These are phyloP conservation scores for Anisognathus igniventris DNA, from an alignment of 2,797 vertebrate species.

Conservation along the genomic window DNA sequence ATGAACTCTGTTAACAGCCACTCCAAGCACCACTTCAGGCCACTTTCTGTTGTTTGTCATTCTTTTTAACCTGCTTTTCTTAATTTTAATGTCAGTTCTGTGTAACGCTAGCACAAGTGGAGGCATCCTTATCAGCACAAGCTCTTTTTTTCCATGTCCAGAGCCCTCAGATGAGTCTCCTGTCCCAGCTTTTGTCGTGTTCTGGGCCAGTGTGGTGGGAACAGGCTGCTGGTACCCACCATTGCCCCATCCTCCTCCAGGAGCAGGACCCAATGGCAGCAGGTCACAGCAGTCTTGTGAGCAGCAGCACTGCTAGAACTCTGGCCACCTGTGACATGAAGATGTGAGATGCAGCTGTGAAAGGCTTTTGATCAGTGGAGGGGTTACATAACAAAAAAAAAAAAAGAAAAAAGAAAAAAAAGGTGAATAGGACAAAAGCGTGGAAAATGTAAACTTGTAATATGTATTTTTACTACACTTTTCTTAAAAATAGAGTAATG, in stretches of 20 bases:
- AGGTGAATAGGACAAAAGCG: slow-evolving; percentile 55
- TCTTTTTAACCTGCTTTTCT: background rate
- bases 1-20: background rate
- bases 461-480: slow-evolving; percentile 87
- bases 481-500: slow-evolving; percentile 83
- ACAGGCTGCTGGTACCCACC: background rate
- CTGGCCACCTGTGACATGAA: slow-evolving; percentile 1
- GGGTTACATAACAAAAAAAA: background rate
- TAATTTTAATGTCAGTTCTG: slow-evolving; percentile 16
- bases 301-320: slow-evolving; percentile 38
- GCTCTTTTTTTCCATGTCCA: background rate
- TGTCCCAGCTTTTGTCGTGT: background rate
- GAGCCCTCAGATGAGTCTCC: background rate
- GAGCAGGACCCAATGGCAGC: slow-evolving; percentile 22
- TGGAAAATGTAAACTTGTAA: slow-evolving; percentile 80
- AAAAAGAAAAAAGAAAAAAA: background rate
- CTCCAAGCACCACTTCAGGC: slow-evolving; percentile 16
- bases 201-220: background rate
- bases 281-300: background rate
- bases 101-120: background rate
- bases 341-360: slow-evolving; percentile 43
- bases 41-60: background rate
- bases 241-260: slow-evolving; percentile 14
- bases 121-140: background rate
- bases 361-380: slow-evolving; percentile 52